Evolutionary conservation across 2,888 invertebrate genomes (phyloP).

Genomic region (Ennomos erosarius): DNA sequence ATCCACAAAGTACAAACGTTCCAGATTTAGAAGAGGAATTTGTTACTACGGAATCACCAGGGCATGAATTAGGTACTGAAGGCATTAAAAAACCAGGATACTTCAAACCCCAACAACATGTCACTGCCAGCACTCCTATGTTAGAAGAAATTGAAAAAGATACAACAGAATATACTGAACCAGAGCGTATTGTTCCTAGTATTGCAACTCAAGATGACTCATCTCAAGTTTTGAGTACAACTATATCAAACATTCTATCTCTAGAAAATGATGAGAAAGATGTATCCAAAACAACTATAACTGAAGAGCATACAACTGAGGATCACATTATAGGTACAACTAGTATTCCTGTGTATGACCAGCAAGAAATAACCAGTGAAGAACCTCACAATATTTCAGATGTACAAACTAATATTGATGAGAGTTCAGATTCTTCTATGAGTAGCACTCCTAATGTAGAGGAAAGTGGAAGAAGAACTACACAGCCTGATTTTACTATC

Average conservation of each 20-base stretch:
- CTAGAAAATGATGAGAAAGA: constrained; percentile 14
- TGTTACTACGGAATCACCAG: constrained; percentile 35
- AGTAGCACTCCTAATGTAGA: constrained; percentile 16
- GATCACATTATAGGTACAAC: constrained; percentile 13
- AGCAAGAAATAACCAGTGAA: constrained; percentile 13
- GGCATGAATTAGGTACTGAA: constrained; percentile 18
- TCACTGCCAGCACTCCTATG: constrained; percentile 39
- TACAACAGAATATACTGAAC: constrained; percentile 30
- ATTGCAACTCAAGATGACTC: constrained; percentile 18
- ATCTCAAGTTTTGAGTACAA: constrained; percentile 16
- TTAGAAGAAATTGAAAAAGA: constrained; percentile 47
- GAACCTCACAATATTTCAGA: constrained; percentile 11
- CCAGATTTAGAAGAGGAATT: constrained; percentile 37
- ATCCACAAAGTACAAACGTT: constrained; percentile 21
- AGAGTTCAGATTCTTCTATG: constrained; percentile 16
- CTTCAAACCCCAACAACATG: constrained; percentile 24
- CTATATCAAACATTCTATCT: constrained; percentile 14
- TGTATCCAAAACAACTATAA: constrained; percentile 1
- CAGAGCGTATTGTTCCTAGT: constrained; percentile 21
- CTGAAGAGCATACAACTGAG: constrained; percentile 11
- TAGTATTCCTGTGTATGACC: constrained; percentile 17
- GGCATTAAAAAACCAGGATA: constrained; percentile 21
- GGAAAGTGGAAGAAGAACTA: constrained; percentile 44
- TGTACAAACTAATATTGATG: constrained; percentile 1
- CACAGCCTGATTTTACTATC: constrained; percentile 26